Base-by-base conservation (phyloP, 2,113 vertebrate species). In the Pseudopipra pipra region DNA sequence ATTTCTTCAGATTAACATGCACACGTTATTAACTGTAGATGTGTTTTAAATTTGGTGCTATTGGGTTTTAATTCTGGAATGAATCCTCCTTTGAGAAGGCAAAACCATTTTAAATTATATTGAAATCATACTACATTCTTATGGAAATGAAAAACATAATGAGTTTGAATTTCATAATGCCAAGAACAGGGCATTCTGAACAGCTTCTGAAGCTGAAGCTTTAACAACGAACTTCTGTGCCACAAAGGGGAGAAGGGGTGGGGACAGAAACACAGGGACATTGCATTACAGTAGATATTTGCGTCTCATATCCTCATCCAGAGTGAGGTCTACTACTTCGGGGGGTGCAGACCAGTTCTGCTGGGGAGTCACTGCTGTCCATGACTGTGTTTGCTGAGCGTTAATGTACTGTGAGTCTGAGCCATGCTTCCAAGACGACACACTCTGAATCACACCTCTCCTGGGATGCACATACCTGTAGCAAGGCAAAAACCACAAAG, bases 271-370 rank as follows among this genome's bases (percentile, higher is more conserved):
- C 97, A 98, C 98, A 98, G 98, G 97, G 98, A 97, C 96, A 88
- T 24, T 13, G 96, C 94, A 91, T 98, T 98, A 99, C 98, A 99
- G 98, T 97, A 99, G 98, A 96, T 99, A 99, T 99, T 99, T 99
- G 98, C 98, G 98, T 78, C 98, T 98, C 80, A 96, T 97, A 73
- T 99, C 99, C 97, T 99, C 99, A 90, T 99, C 99, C 98, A 99
- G 97, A 44, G 99, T 99, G 86, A 99, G 99, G 96, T 99, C 99
- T 63, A 99, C 99, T 87, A 99, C 99, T 97, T 99, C 99, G 2
- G 98, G 96, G 10, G 99, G 98, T 0, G 99, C 98, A 80, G 98
- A 98, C 99, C 99, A 99, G 81, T 98, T 99, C 95, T 99, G 98
- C 98, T 99, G 98, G 47, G 98, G 98, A 55, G 97, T 87, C 95